Evolutionary conservation across 2,797 vertebrate species (phyloP).

Genomic region (Emys orbicularis): DNA sequence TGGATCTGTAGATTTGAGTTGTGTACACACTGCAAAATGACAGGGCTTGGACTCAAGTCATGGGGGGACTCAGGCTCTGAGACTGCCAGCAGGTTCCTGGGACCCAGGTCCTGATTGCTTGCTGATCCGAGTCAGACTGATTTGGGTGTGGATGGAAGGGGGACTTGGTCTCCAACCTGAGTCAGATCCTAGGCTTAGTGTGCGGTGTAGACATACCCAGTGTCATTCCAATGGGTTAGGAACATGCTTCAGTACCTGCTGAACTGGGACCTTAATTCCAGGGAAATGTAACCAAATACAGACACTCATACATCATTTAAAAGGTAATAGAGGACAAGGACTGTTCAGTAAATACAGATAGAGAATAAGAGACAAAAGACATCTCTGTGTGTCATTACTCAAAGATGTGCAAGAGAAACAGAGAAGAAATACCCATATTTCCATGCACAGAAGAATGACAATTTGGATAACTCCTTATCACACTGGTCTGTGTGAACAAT

Average conservation of each 20-base stretch:
- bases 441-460: background rate
- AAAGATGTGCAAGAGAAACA: background rate
- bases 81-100: too few relatives aligned
- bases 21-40: too few relatives aligned
- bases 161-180: background rate
- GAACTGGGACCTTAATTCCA: background rate
- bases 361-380: background rate
- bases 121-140: too few relatives aligned
- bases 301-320: background rate
- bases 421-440: background rate
- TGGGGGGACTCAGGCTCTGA: too few relatives aligned
- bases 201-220: background rate
- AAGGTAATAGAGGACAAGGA: background rate
- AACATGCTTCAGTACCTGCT: fast-evolving
- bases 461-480: background rate
- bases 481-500: background rate
- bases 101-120: too few relatives aligned
- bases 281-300: background rate
- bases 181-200: background rate
- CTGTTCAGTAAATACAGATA: background rate
- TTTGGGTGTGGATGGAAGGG: too few relatives aligned
- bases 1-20: too few relatives aligned
- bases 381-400: background rate
- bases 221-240: background rate
- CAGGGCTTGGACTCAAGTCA: too few relatives aligned